These are phyloP conservation scores for Sparus aurata DNA, from an alignment of 2,797 vertebrate genomes.

Conservation along the genomic window DNA sequence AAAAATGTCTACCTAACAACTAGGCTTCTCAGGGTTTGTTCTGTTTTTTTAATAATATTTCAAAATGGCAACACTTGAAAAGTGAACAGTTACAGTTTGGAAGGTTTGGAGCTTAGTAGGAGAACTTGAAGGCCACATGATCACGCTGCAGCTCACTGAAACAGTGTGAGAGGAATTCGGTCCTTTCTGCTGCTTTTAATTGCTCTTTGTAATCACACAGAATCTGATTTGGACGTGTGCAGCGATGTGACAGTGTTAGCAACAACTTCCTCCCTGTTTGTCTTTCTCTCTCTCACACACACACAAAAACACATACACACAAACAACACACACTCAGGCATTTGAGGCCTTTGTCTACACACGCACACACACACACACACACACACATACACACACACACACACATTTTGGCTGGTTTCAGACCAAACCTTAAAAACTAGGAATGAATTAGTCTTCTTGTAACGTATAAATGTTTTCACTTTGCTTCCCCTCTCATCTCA, in stretches of 20 bases:
- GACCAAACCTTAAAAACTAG: not conserved
- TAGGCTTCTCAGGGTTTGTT: not conserved
- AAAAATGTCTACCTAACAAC: not conserved
- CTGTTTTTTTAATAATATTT: not conserved
- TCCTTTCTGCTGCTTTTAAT: not conserved
- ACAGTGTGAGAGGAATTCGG: not conserved
- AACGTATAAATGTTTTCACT: not conserved
- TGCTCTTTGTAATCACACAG: constrained; percentile 18
- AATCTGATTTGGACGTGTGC: not conserved
- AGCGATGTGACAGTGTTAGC: constrained; percentile 1
- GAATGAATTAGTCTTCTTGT: not conserved
- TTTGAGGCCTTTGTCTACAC: not conserved
- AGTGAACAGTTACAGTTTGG: constrained; percentile 7
- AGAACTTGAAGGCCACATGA: constrained; percentile 21
- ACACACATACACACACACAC: no score
- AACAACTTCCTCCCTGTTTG: not conserved
- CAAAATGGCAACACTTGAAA: not conserved
- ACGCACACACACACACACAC: no score
- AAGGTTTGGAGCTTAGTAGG: constrained; percentile 10
- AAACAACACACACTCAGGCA: no score
- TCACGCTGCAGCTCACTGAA: constrained; percentile 2
- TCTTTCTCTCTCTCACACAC: no score
- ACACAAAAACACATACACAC: no score
- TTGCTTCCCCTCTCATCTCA: not conserved
- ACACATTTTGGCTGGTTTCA: not conserved